These are phyloP conservation scores for Scomber japonicus DNA, from an alignment of 2,113 vertebrate species.

Conservation along the genomic window DNA sequence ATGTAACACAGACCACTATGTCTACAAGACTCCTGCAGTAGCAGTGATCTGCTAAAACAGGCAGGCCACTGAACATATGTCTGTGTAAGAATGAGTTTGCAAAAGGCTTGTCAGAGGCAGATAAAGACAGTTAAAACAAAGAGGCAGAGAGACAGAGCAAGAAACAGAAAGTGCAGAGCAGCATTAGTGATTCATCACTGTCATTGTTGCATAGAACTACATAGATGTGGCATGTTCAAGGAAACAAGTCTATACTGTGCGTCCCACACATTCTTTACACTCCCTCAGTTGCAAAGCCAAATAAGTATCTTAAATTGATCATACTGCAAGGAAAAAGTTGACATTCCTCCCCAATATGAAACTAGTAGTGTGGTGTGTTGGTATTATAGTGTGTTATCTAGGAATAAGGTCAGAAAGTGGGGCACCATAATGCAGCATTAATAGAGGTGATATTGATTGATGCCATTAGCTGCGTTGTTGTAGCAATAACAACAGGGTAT, in stretches of 20 bases:
- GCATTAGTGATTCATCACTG: constrained; percentile 49
- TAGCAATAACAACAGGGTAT: too few relatives aligned
- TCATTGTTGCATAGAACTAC: constrained; percentile 28
- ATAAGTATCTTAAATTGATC: constrained; percentile 43
- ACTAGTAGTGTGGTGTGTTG: background rate
- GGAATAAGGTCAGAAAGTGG: constrained; percentile 23
- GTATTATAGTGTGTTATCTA: background rate
- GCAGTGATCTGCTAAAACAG: constrained; percentile 51
- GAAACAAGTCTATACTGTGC: constrained; percentile 36
- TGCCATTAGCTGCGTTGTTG: background rate
- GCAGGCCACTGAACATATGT: background rate
- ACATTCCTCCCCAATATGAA: background rate
- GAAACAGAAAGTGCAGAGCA: constrained; percentile 34
- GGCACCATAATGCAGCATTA: background rate
- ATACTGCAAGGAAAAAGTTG: background rate
- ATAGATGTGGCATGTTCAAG: constrained; percentile 23
- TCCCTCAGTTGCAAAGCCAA: constrained; percentile 29
- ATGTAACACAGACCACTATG: constrained; percentile 28
- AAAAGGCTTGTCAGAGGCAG: constrained; percentile 40
- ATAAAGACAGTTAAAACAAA: constrained; percentile 40
- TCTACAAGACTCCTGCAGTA: constrained; percentile 30
- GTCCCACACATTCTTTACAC: constrained; percentile 31
- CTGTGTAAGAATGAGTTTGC: background rate
- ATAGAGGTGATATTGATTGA: background rate
- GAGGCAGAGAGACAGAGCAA: constrained; percentile 27